Evolutionary conservation across 1,140 invertebrate species (phyloP).

Genomic region (Drosophila varians): DNA sequence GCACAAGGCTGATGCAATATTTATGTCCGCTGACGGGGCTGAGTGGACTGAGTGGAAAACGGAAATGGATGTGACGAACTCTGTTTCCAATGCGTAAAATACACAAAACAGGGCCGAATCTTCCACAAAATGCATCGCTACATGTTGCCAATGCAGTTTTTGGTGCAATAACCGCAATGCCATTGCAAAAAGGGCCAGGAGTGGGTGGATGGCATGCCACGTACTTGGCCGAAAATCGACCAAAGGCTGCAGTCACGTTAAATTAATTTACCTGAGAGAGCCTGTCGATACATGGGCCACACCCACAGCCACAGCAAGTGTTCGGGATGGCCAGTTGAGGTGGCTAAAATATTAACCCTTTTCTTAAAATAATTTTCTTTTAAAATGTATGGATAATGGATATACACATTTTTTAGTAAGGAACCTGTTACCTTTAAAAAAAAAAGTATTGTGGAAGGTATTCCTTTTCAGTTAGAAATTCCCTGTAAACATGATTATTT

Average conservation of each 20-base stretch:
- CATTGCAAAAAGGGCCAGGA: constrained; percentile 49
- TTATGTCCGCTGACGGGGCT: constrained; percentile 26
- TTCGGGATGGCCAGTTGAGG: constrained; percentile 20
- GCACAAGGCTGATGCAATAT: constrained; percentile 60
- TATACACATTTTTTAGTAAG: no score
- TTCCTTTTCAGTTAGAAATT: no score
- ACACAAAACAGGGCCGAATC: constrained; percentile 47
- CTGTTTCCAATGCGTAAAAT: constrained; percentile 73
- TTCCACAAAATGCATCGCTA: background rate
- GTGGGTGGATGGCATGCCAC: constrained; percentile 11
- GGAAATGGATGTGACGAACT: constrained; percentile 16
- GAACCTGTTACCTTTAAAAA: no score
- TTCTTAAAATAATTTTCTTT: background rate
- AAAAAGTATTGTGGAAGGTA: no score
- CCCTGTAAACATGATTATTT: background rate
- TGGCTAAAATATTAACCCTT: background rate
- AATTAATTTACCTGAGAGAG: constrained; percentile 71
- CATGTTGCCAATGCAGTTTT: constrained; percentile 56
- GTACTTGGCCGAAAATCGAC: constrained; percentile 74
- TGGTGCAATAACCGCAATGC: constrained; percentile 71
- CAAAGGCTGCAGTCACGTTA: constrained; percentile 79
- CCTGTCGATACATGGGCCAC: constrained; percentile 19
- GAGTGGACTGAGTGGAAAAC: background rate
- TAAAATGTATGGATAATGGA: no score
- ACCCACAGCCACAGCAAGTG: background rate